These are phyloP conservation scores for Teleopsis dalmanni DNA, from an alignment of 1,140 invertebrate species.

Conservation along the genomic window DNA sequence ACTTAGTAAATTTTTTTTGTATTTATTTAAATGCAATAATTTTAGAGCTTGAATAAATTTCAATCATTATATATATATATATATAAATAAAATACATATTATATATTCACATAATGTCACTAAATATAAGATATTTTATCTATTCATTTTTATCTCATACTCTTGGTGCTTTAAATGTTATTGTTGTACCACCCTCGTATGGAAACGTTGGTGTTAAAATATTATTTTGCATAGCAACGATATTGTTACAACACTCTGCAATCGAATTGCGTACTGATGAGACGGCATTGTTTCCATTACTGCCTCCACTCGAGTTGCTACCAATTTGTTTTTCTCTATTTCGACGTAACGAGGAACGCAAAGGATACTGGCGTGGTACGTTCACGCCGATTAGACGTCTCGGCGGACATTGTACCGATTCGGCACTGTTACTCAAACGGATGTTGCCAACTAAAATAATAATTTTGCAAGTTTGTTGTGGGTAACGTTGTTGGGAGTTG, in stretches of 20 bases:
- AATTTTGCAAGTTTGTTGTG: background rate
- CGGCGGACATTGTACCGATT: slow-evolving; percentile 50
- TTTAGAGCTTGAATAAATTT: no score
- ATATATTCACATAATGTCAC: background rate
- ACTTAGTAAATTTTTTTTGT: no score
- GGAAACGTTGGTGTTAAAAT: slow-evolving; percentile 2
- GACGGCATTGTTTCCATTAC: slow-evolving; percentile 9
- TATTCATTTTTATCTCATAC: slow-evolving; percentile 1
- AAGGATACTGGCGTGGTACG: slow-evolving; percentile 57
- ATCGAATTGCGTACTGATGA: slow-evolving; percentile 35
- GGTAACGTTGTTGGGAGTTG: background rate
- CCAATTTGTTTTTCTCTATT: slow-evolving; percentile 57
- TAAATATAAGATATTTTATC: background rate
- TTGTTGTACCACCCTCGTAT: slow-evolving; percentile 1
- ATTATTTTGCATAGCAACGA: background rate
- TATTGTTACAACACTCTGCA: slow-evolving; percentile 25
- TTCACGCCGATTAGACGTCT: slow-evolving; percentile 50
- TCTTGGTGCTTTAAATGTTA: slow-evolving; percentile 3
- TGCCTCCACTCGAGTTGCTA: slow-evolving; percentile 31
- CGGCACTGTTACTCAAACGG: slow-evolving; percentile 59
- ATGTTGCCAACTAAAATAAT: slow-evolving; percentile 45
- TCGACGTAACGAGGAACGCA: slow-evolving; percentile 58
- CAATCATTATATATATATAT: no score
- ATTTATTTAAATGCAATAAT: no score
- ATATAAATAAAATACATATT: no score